Evolutionary conservation across 2,888 invertebrate species (phyloP).

Genomic region (Tetragnatha montana): DNA sequence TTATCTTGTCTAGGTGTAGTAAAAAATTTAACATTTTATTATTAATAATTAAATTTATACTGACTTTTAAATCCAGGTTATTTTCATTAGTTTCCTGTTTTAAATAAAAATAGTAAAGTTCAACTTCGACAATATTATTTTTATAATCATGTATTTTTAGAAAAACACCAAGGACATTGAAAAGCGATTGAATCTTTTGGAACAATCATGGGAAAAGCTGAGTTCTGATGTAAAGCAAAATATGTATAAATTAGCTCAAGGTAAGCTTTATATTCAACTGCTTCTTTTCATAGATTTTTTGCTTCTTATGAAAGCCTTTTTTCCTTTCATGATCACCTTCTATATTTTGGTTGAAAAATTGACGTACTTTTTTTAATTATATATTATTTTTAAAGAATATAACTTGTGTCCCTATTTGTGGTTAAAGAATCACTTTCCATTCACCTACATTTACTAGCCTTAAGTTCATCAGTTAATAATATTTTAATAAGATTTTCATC

Average conservation of each 20-base stretch:
- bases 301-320: background rate
- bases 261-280: background rate
- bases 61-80: too few relatives aligned
- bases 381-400: background rate
- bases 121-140: too few relatives aligned
- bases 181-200: slow-evolving; percentile 21
- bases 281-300: background rate
- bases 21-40: too few relatives aligned
- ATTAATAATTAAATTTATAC: too few relatives aligned
- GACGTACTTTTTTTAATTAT: background rate
- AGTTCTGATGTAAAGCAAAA: slow-evolving; percentile 38
- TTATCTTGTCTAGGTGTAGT: too few relatives aligned
- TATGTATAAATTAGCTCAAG: slow-evolving; percentile 39
- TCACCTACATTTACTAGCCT: background rate
- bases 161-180: slow-evolving; percentile 27
- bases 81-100: too few relatives aligned
- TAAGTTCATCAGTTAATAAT: background rate
- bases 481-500: background rate
- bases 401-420: background rate
- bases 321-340: background rate
- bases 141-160: slow-evolving; percentile 39
- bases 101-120: too few relatives aligned
- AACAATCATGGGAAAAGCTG: slow-evolving; percentile 32
- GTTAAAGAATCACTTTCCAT: background rate
- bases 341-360: background rate